Evolutionary conservation across 2,113 vertebrate species (phyloP).

Genomic region (Gorsachius goisagi): DNA sequence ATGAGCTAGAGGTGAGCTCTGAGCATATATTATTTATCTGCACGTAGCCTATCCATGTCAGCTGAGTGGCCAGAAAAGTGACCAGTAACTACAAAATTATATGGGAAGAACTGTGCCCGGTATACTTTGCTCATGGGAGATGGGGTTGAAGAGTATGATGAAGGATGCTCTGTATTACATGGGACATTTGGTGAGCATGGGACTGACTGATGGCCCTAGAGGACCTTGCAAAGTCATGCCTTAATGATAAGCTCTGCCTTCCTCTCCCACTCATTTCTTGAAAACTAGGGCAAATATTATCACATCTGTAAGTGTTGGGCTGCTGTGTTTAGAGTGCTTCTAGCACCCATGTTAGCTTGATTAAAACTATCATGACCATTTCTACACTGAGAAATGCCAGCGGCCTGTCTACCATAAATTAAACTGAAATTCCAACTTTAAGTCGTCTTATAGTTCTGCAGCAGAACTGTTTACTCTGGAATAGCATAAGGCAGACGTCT

Average conservation of each 20-base stretch:
- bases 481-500: conserved; percentile 33
- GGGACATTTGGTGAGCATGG: background rate
- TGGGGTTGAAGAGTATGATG: background rate
- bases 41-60: background rate
- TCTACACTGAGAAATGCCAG: background rate
- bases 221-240: background rate
- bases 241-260: background rate
- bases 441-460: background rate
- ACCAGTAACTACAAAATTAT: background rate
- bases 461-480: conserved; percentile 21
- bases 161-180: accelerated
- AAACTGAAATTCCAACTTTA: background rate
- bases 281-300: conserved; percentile 8
- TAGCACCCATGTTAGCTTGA: background rate
- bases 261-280: background rate
- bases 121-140: accelerated
- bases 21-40: background rate
- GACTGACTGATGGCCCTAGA: background rate
- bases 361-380: background rate
- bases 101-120: background rate
- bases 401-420: background rate
- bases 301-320: background rate
- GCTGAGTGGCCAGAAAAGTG: background rate
- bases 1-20: background rate
- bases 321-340: background rate